Base-by-base conservation (phyloP, 2,797 vertebrate species). In the Scleropages formosus region DNA sequence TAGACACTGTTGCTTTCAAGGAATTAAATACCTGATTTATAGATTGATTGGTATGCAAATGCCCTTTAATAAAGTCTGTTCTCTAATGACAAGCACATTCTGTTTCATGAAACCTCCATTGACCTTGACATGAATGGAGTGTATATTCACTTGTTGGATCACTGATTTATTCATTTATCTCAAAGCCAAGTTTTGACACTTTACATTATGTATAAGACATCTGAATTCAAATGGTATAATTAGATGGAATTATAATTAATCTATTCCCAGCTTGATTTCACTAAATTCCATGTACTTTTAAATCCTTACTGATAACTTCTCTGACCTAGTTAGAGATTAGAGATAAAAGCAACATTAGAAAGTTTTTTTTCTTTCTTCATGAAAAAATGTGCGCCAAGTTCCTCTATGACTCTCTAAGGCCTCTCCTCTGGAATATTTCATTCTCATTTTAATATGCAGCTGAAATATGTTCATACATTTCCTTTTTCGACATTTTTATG, bases 251-350 rank as follows among this genome's bases (percentile, higher is more conserved):
- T 39, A 71, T 27, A 58, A 58, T 71, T 16, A n/a, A 18, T 26
- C 18, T 71, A 13, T 49, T 58, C 51, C 49, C 26, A 31, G 26
- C 26, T 18, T 31, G 24, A 27, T 70, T 70, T 70, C 11, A 70
- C 49, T 70, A 26, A 20, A 69, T 16, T 11, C 20, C 18, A 68
- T 24, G 22, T 49, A n/a, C 26, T n/a, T 49, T 70, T 53, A 70
- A 70, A 70, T 70, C 47, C 15, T 53, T 53, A 18, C 67, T 70
- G 67, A 70, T 13, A 7, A 44, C 49, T 71, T 12, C 51, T 71
- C 22, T 39, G 69, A 6, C 51, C 51, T 71, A 20, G 3, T 58
- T 71, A 53, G 47, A 53, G 51, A 71, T 16, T 26, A 26, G 26
- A 59, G 51, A 71, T 56, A 51, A 71, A 71, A 71, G 24, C 26